These are phyloP conservation scores for Paramormyrops kingsleyae DNA, from an alignment of 2,113 vertebrate genomes.

Conservation along the genomic window DNA sequence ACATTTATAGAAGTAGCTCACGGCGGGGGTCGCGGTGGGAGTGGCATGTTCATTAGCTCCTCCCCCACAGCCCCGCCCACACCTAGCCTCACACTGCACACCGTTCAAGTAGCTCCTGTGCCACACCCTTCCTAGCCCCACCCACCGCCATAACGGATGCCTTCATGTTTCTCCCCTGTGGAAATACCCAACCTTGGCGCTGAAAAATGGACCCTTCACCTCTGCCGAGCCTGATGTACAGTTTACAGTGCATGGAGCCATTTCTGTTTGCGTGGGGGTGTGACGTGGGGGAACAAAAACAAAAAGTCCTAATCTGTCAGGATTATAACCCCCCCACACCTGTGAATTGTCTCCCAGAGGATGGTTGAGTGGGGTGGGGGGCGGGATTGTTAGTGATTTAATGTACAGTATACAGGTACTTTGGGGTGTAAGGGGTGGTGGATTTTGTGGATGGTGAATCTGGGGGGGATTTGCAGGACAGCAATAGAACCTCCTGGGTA, in stretches of 20 bases:
- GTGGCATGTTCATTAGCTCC: neutral
- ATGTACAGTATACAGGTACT: neutral
- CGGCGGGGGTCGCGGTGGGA: neutral
- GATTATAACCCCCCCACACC: neutral
- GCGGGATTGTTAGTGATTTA: neutral
- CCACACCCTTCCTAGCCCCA: neutral
- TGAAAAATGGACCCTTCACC: slow-evolving; percentile 17
- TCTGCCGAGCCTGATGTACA: slow-evolving; percentile 16
- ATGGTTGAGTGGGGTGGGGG: neutral
- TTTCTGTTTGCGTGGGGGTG: slow-evolving; percentile 12
- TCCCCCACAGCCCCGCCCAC: neutral
- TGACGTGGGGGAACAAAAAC: neutral
- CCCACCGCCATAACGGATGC: slow-evolving; percentile 12
- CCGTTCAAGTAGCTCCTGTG: slow-evolving; percentile 4
- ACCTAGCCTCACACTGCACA: slow-evolving; percentile 13
- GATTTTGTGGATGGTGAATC: neutral
- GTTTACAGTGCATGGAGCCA: slow-evolving; percentile 18
- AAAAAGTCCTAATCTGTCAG: neutral
- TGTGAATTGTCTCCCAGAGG: neutral
- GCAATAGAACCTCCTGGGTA: neutral
- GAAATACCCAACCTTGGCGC: slow-evolving; percentile 28
- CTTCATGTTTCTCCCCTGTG: slow-evolving; percentile 26
- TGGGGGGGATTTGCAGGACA: neutral
- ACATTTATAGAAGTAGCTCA: slow-evolving; percentile 8
- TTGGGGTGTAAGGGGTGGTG: neutral